These are phyloP conservation scores for Drosophila anomalata DNA, from an alignment of 2,888 invertebrate species.

Conservation along the genomic window DNA sequence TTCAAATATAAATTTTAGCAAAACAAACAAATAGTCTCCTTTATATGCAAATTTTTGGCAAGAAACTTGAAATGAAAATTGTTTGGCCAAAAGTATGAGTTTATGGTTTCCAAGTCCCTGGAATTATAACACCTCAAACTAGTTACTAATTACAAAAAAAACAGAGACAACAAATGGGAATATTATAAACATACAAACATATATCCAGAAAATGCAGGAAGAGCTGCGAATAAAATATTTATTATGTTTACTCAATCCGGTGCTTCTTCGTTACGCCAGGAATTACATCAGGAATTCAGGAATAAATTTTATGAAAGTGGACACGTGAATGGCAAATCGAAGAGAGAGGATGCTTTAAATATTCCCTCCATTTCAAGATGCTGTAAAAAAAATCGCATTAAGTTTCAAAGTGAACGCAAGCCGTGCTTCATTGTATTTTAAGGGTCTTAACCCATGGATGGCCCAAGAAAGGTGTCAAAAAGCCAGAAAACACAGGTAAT, in stretches of 20 bases:
- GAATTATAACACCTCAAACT: neutral
- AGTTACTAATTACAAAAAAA: neutral
- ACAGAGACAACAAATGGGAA: neutral
- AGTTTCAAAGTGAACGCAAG: constrained; percentile 13
- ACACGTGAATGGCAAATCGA: constrained; percentile 23
- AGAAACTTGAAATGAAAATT: neutral
- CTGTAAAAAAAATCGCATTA: neutral
- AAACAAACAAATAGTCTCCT: constrained; percentile 1
- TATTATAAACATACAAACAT: neutral
- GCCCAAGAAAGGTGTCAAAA: neutral
- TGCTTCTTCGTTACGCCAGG: constrained; percentile 12
- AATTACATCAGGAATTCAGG: constrained; percentile 26
- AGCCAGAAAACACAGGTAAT: neutral
- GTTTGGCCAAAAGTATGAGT: neutral
- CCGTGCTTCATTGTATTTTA: neutral
- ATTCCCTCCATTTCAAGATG: neutral
- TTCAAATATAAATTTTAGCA: constrained; percentile 1
- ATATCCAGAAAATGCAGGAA: neutral
- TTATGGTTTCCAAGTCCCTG: neutral
- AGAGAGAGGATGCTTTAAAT: neutral
- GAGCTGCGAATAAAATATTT: constrained; percentile 23
- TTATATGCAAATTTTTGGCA: constrained; percentile 2
- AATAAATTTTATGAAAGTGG: constrained; percentile 28
- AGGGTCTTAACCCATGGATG: neutral
- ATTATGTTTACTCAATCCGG: constrained; percentile 9